phyloP scores from a whole-genome alignment of 2,888 invertebrate genomes.

The Miltochrista miniata region DNA sequence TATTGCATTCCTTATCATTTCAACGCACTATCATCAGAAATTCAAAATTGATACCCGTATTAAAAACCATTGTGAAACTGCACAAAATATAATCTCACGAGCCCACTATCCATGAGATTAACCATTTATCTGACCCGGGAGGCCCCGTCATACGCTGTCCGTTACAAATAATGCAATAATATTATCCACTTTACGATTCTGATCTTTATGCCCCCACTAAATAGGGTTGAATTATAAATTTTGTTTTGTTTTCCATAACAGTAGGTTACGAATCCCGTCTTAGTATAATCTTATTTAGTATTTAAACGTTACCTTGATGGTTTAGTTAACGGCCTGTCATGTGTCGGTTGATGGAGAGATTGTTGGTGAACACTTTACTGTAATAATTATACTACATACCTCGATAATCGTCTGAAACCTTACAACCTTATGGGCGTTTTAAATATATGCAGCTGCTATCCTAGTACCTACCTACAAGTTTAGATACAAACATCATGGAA shows the following conservation, averaged over 20 bases:
- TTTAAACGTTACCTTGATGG: slow-evolving; percentile 32
- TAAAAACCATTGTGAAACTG: slow-evolving; percentile 25
- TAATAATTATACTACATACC: too few relatives aligned
- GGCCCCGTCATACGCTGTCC: slow-evolving; percentile 28
- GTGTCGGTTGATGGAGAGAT: slow-evolving; percentile 5
- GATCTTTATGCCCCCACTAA: background rate
- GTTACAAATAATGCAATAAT: slow-evolving; percentile 40
- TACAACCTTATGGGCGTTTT: too few relatives aligned
- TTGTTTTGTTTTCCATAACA: slow-evolving; percentile 13
- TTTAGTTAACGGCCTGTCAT: slow-evolving; percentile 30
- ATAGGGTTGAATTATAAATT: slow-evolving; percentile 4
- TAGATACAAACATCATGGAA: too few relatives aligned
- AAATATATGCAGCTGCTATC: too few relatives aligned
- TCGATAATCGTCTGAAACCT: too few relatives aligned
- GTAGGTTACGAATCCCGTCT: slow-evolving; percentile 18
- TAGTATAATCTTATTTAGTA: slow-evolving; percentile 34
- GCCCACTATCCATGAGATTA: slow-evolving; percentile 44
- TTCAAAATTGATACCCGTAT: slow-evolving; percentile 13
- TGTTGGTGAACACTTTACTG: background rate
- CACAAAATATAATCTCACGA: slow-evolving; percentile 31
- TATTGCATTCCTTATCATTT: background rate
- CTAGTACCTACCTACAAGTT: too few relatives aligned
- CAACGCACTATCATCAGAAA: background rate
- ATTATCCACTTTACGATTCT: slow-evolving; percentile 8
- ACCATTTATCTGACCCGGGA: slow-evolving; percentile 41